Base-by-base conservation (phyloP, 35 echinoderm and acorn worm species). In the Nesometra sesokonis region DNA sequence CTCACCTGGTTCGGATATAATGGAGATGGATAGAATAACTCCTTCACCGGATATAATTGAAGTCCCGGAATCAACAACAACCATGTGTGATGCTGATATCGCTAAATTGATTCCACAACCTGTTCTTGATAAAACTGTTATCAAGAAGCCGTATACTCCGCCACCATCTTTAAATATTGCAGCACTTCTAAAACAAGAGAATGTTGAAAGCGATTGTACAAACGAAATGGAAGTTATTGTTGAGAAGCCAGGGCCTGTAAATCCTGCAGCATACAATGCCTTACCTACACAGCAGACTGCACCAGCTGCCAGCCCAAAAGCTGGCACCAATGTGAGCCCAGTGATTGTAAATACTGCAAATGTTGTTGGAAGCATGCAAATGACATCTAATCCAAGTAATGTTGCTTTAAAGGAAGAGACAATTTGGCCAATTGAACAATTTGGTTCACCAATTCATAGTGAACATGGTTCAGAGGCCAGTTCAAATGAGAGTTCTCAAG, bases 401-500 rank as follows among this genome's bases (percentile, higher is more conserved):
- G 32, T 77, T 79, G 37, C 77, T 82, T 43, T 57, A 78, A 37
- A 78, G 86, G 78, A 86, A 82, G 85, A 86, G 86, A 34, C 84
- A 87, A 47, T 77, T 36, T 46, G 80, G 38, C 46, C 84, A 77
- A 15, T 78, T 80, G 15, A 90, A 93, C 32, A 80, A 77, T 90
- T 86, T 87, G 37, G 94, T 90, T 32, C 96, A 93, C n/a, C 84
- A 84, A 21, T 67, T 2, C 52, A 67, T 19, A 99, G 96, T 90
- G 96, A 99, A 37, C 78, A 84, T 76, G 89, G 89, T 5, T 99
- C 96, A 23, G 34, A 89, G 13, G 84, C 87, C 5, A 94, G 90
- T 86, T 57, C 88, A 38, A 84, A 89, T 31, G 77, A 78, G 19
- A 87, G 82, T 0, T 93, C 91, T 4, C 89, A 88, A 0, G 88